Evolutionary conservation across 2,888 invertebrate genomes (phyloP).

Genomic region (Scaptomyza cyrtandrae): DNA sequence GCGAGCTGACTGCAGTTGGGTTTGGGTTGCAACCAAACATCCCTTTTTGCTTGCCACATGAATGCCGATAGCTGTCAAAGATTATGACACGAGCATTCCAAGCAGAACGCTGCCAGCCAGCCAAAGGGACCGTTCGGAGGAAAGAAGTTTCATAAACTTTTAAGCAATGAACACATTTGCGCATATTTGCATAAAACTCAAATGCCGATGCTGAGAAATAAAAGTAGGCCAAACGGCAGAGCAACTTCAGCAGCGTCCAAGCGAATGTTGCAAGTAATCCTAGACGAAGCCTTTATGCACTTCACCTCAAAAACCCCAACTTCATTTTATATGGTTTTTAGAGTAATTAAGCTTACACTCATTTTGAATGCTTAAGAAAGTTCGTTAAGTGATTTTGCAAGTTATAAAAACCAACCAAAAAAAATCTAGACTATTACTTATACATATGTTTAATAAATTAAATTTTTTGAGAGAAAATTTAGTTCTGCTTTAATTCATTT

Average conservation of each 20-base stretch:
- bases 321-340: not conserved
- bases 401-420: not conserved
- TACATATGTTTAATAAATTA: not conserved
- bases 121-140: slow-evolving; percentile 10
- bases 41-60: slow-evolving; percentile 51
- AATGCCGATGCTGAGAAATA: slow-evolving; percentile 26
- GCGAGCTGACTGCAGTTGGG: slow-evolving; percentile 34
- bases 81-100: slow-evolving; percentile 70
- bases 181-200: slow-evolving; percentile 77
- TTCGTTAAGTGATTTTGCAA: not conserved
- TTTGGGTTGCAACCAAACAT: slow-evolving; percentile 1
- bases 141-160: slow-evolving; percentile 57
- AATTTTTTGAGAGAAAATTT: too few species aligned
- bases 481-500: too few species aligned
- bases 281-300: slow-evolving; percentile 18
- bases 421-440: not conserved
- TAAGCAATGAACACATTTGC: slow-evolving; percentile 76
- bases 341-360: not conserved
- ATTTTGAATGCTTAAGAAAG: not conserved
- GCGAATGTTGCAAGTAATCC: slow-evolving; percentile 4
- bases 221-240: slow-evolving; percentile 45
- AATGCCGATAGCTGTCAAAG: slow-evolving; percentile 79
- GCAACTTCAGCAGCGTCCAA: slow-evolving; percentile 38
- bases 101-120: slow-evolving; percentile 28
- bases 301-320: not conserved